A percentile compares a stretch with the other conserved stretches of the same genome.
These are phyloP conservation scores for Pseudochirops cupreus DNA, from an alignment of 2,797 vertebrate species.

Conservation along the genomic window DNA sequence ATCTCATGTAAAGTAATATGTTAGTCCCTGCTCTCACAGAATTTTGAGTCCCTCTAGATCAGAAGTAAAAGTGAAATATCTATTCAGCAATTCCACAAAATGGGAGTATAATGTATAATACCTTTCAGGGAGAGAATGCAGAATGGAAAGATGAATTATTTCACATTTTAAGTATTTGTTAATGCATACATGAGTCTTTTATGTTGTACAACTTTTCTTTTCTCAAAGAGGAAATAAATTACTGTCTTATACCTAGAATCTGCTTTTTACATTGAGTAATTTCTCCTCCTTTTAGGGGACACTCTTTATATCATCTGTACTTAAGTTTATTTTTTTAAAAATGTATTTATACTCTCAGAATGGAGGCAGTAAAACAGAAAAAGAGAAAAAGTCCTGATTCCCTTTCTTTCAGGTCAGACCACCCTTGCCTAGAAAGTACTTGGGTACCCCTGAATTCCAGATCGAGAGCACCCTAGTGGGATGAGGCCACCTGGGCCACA, in stretches of 20 bases:
- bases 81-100: neutral
- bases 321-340: neutral
- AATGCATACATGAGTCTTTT: neutral
- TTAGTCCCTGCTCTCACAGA: neutral
- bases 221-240: neutral
- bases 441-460: neutral
- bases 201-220: neutral
- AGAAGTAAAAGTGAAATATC: neutral
- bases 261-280: neutral
- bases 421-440: neutral
- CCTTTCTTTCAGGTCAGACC: neutral
- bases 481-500: neutral
- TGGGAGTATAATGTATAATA: neutral
- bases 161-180: neutral
- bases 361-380: neutral
- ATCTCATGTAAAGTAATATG: neutral
- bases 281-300: neutral
- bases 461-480: neutral
- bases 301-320: neutral
- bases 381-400: neutral
- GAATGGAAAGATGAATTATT: neutral
- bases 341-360: neutral
- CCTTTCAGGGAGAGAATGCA: neutral
- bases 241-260: neutral
- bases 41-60: neutral